Percentiles rank a stretch among this genome's conserved stretches.
Evolutionary conservation across 2,888 invertebrate species (phyloP).

Genomic region (Pachydiplax longipennis): DNA sequence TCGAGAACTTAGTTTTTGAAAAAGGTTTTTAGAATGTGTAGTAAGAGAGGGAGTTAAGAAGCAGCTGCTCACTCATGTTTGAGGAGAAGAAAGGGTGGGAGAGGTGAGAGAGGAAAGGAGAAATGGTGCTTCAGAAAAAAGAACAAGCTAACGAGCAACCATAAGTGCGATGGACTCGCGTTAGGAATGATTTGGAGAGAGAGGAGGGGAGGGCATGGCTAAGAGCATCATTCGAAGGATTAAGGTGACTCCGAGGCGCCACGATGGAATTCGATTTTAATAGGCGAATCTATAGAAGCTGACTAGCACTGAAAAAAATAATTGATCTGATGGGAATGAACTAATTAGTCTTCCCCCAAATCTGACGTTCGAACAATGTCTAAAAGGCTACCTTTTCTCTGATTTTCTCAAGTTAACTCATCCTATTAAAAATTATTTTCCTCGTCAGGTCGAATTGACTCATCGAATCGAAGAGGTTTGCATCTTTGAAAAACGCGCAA

Average conservation of each 20-base stretch:
- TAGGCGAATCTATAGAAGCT: neutral
- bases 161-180: slow-evolving; percentile 12
- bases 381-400: too few relatives aligned
- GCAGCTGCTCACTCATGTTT: neutral
- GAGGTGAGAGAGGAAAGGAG: neutral
- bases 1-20: slow-evolving; percentile 28
- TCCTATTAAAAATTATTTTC: too few relatives aligned
- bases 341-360: too few relatives aligned
- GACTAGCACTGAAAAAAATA: neutral
- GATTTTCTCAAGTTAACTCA: too few relatives aligned
- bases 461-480: too few relatives aligned
- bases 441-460: too few relatives aligned
- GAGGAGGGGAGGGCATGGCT: neutral
- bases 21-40: slow-evolving; percentile 7
- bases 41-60: neutral
- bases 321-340: neutral
- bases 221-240: neutral
- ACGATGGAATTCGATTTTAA: neutral
- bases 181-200: slow-evolving; percentile 4
- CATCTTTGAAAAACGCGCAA: too few relatives aligned
- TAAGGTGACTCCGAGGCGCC: neutral
- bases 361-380: too few relatives aligned
- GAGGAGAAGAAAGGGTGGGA: neutral
- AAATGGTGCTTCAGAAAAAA: slow-evolving; percentile 17
- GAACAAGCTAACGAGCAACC: slow-evolving; percentile 27